Base-by-base conservation (phyloP, 2,797 vertebrate species). In the Hydrophis major region DNA sequence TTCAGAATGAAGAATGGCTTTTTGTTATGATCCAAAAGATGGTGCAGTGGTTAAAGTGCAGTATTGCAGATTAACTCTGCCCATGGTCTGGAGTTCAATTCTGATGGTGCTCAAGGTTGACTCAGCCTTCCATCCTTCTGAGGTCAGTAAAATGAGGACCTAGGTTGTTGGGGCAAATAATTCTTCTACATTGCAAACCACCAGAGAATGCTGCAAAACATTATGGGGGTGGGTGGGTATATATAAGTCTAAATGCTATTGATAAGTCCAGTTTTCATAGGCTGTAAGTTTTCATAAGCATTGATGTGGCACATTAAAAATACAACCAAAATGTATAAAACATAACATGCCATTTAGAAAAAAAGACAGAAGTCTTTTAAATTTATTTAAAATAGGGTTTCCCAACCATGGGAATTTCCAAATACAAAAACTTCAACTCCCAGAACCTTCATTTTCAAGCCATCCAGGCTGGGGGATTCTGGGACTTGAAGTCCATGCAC, bases 211-310 rank as follows among this genome's bases (percentile, higher is more conserved):
- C 60, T 61, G 3, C 25, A 61, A 61, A 61, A 22, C 60, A 61
- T 3, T 27, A 11, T 0, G 3, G 11, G 27, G 22, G 0, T n/a
- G n/a, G 42, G 42, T 0, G 22, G 37, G 0, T 28, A 0, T 63
- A 28, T 28, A 63, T 63, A 63, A 63, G 4, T 28, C 61, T 63
- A 63, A 63, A 63, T 63, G 27, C 61, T 28, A 28, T 63, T 63
- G 27, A 10, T 28, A 63, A 63, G 28, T 32, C 11, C n/a, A 18
- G 66, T 16, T 69, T 69, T 69, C 4, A 32, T 32, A 66, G n/a
- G 63, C 63, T 66, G 28, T 66, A 13, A 25, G 22, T 27, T 61
- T 25, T 61, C 22, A 27, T 27, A 63, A 28, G 27, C 14, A 2
- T 18, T 6, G 5, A 69, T 32, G n/a, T 69, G 66, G 66, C n/a